These are phyloP conservation scores for Pemphredon lugubris DNA, from an alignment of 2,888 invertebrate genomes.

Conservation along the genomic window DNA sequence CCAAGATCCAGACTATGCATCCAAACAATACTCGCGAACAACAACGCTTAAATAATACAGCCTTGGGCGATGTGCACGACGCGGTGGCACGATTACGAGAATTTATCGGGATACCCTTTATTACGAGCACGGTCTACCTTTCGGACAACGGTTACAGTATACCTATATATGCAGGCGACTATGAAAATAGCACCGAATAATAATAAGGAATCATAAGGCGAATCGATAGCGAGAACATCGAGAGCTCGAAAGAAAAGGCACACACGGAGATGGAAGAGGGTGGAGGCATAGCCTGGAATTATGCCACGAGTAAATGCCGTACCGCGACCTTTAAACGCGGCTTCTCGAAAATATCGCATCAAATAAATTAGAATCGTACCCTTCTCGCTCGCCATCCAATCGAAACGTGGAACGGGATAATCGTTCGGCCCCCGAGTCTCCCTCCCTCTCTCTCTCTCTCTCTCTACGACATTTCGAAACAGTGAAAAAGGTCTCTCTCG, in stretches of 20 bases:
- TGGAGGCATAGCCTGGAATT: slow-evolving; percentile 30
- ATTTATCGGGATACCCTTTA: background rate
- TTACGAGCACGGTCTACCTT: background rate
- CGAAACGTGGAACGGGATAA: too few species aligned
- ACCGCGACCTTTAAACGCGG: slow-evolving; percentile 39
- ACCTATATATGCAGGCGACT: background rate
- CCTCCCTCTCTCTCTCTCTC: too few species aligned
- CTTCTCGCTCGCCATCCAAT: too few species aligned
- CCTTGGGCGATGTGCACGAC: background rate
- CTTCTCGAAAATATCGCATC: slow-evolving; percentile 15
- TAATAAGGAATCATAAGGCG: slow-evolving; percentile 42
- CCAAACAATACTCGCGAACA: slow-evolving; percentile 29
- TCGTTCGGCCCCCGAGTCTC: too few species aligned
- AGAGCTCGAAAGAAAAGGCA: slow-evolving; percentile 25
- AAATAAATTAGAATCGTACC: slow-evolving; percentile 5
- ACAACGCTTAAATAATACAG: slow-evolving; percentile 33
- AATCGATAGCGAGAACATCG: slow-evolving; percentile 51
- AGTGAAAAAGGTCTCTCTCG: too few species aligned
- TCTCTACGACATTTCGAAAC: too few species aligned
- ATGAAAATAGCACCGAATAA: slow-evolving; percentile 29
- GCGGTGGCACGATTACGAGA: background rate
- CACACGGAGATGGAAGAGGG: slow-evolving; percentile 7
- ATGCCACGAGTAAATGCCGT: slow-evolving; percentile 48
- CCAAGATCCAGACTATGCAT: slow-evolving; percentile 42
- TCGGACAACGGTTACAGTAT: background rate